Conservation (phyloP, 53 echinoderm and acorn worm genomes). For the Paracentrotus lividus region DNA sequence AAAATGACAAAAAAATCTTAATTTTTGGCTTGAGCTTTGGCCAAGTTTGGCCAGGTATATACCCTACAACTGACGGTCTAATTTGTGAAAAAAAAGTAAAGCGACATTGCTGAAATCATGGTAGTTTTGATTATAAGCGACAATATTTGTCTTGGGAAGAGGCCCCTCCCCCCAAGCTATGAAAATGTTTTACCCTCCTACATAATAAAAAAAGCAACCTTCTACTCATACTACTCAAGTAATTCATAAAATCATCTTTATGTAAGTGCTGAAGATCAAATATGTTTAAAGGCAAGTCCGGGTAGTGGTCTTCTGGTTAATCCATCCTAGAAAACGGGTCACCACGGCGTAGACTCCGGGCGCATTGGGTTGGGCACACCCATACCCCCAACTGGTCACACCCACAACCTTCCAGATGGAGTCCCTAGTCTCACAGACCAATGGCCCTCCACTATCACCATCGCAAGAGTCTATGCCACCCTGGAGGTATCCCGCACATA, state of each 20-base stretch:
- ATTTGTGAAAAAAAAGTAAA: too few species aligned
- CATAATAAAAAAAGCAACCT: background rate
- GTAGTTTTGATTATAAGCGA: too few species aligned
- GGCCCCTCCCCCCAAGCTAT: too few species aligned
- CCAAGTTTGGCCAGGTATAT: too few species aligned
- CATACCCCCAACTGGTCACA: slow-evolving; percentile 97
- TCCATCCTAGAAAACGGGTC: slow-evolving; percentile 83
- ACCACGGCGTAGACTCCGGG: slow-evolving; percentile 94
- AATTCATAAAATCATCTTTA: background rate
- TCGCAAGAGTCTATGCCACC: slow-evolving; percentile 96
- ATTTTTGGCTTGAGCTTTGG: too few species aligned
- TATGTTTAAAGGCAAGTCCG: slow-evolving; percentile 32
- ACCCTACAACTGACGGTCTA: too few species aligned
- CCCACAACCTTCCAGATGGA: slow-evolving; percentile 90
- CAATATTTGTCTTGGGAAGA: too few species aligned
- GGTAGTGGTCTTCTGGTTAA: slow-evolving; percentile 76
- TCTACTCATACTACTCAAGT: too few species aligned
- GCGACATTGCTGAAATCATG: too few species aligned
- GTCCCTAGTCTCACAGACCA: slow-evolving; percentile 83
- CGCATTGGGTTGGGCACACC: slow-evolving; percentile 90
- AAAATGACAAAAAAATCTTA: too few species aligned
- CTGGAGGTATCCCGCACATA: slow-evolving; percentile 90
- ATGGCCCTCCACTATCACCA: slow-evolving; percentile 94
- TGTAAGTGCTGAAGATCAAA: background rate
- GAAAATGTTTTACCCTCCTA: too few species aligned